Evolutionary conservation across 2,888 invertebrate species (phyloP), one percentile per base, ranked within the genome.

Genomic region (Aethes cnicana): DNA sequence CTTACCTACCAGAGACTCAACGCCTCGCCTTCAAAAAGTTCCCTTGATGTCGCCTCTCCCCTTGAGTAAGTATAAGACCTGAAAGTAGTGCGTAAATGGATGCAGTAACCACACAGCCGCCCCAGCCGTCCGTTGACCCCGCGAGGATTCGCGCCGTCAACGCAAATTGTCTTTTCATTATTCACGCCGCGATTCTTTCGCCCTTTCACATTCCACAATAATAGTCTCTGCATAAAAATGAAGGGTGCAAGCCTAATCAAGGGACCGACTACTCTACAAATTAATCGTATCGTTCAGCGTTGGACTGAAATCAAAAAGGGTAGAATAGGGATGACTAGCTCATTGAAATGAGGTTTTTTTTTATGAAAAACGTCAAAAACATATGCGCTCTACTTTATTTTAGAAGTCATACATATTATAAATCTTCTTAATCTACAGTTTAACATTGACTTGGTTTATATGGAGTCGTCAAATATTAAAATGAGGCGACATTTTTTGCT

Each of bases 131-230:
- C 79, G 71, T 82, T 82, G 81, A 84, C 82, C 81, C 76, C 71
- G 62, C 68, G 66, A 75, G 79, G 72, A 81, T 79, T 82, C 77
- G 71, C 74, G 72, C 76, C 77, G 75, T 74, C 75, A 71, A 81
- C 82, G 81, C 77, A 83, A 82, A 84, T 81, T 81, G 82, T 83
- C 79, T 82, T 82, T 85, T 78, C 81, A 84, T 84, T 84, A 84
- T 84, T 84, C 83, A 85, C 80, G 72, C 79, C 64, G 74, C 75
- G 77, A 84, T 81, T 80, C 81, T 83, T 82, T 76, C 69, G 60
- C 70, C 70, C 75, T 81, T 81, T 80, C 75, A 81, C 71, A 68
- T 65, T 69, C 58, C 62, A 72, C 74, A 74, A 72, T 75, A 57
- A 53, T 63, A 72, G 63, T 64, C 58, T 63, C 61, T 46, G 56